These are phyloP conservation scores for Spatulosminthurus flaviceps DNA, from an alignment of 2,888 invertebrate species.

Conservation along the genomic window DNA sequence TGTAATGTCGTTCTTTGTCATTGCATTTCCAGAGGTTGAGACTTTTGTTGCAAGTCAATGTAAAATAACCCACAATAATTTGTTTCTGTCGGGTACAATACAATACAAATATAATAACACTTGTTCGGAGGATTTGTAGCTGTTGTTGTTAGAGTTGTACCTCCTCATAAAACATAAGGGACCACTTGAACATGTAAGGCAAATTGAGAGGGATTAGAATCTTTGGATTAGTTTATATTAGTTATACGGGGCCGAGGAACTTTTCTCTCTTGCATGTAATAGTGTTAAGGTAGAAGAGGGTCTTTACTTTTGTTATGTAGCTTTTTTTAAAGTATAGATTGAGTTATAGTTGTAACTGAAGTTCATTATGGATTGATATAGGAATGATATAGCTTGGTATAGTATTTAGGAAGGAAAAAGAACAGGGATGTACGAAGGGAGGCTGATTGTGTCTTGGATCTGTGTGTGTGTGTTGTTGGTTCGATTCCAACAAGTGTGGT, in stretches of 20 bases:
- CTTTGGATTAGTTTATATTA: not conserved
- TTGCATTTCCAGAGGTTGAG: no score
- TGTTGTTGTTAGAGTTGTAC: no score
- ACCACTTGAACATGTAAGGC: constrained; percentile 8
- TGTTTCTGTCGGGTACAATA: not conserved
- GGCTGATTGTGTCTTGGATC: constrained; percentile 22
- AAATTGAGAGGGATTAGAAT: constrained; percentile 5
- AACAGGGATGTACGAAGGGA: no score
- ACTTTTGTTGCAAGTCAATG: no score
- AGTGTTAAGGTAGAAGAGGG: not conserved
- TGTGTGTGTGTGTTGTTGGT: constrained; percentile 18
- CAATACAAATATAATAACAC: not conserved
- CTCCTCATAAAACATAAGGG: not conserved
- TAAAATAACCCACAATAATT: no score
- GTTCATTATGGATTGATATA: constrained; percentile 3
- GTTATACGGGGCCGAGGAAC: not conserved
- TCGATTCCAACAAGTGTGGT: constrained; percentile 50
- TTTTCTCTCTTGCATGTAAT: not conserved
- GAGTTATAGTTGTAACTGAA: not conserved
- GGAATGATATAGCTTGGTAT: not conserved
- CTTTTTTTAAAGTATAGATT: not conserved
- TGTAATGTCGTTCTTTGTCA: no score
- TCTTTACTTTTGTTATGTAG: not conserved
- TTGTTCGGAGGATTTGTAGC: not conserved
- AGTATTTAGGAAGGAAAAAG: no score